phyloP scores from a whole-genome alignment of 2,797 vertebrate genomes.

The Glossophaga mutica region DNA sequence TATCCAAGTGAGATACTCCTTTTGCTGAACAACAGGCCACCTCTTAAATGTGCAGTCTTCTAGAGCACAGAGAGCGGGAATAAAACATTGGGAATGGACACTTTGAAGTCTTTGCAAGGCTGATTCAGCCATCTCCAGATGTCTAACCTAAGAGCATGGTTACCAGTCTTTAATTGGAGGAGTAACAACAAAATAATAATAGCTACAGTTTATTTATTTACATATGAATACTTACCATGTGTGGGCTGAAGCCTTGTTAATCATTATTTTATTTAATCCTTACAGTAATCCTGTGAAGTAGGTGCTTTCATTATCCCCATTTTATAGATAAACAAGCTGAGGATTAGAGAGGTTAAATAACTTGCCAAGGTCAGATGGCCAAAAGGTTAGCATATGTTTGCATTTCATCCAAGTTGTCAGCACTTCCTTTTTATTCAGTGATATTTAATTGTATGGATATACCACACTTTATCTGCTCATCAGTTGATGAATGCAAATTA shows the following conservation, averaged over 20 bases:
- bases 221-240: not conserved
- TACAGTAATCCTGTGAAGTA: not conserved
- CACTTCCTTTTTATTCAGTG: not conserved
- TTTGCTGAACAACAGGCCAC: not conserved
- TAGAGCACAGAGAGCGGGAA: not conserved
- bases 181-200: not conserved
- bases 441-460: not conserved
- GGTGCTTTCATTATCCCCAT: not conserved
- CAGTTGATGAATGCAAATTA: not conserved
- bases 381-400: not conserved
- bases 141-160: not conserved
- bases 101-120: not conserved
- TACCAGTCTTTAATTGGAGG: not conserved
- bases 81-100: fast-evolving
- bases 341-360: not conserved
- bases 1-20: not conserved
- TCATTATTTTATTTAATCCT: not conserved
- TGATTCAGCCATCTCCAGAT: not conserved
- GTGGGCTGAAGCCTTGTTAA: not conserved
- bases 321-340: constrained; percentile 5
- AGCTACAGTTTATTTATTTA: not conserved
- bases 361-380: not conserved
- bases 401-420: not conserved
- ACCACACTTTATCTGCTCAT: not conserved
- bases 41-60: not conserved